Evolutionary conservation across 1,140 invertebrate species (phyloP).

Genomic region (Euborellia annulipes): DNA sequence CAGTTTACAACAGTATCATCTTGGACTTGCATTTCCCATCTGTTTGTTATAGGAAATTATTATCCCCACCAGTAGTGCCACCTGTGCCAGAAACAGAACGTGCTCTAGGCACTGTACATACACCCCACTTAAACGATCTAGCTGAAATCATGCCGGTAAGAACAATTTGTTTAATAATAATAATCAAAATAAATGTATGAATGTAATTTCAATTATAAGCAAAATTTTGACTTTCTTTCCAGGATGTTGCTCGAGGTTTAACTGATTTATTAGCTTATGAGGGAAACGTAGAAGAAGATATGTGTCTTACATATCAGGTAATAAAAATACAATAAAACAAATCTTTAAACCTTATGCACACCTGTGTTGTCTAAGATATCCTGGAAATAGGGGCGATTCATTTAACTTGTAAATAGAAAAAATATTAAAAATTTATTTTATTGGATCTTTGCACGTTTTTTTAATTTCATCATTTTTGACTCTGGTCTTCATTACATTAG

Average conservation of each 20-base stretch:
- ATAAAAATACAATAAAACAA: slow-evolving; percentile 2
- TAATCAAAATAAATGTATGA: too few species aligned
- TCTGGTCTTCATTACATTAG: too few species aligned
- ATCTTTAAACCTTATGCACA: too few species aligned
- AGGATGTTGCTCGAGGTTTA: slow-evolving; percentile 44
- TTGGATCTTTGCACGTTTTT: too few species aligned
- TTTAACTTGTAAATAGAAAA: too few species aligned
- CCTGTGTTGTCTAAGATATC: too few species aligned
- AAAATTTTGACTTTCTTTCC: slow-evolving; percentile 11
- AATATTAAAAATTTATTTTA: too few species aligned
- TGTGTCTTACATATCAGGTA: slow-evolving; percentile 42
- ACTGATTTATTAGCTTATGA: slow-evolving; percentile 43
- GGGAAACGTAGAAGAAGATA: slow-evolving; percentile 50
- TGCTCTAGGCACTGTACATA: slow-evolving; percentile 33
- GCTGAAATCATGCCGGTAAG: slow-evolving; percentile 43
- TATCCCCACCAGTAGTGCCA: slow-evolving; percentile 44
- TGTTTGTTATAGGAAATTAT: slow-evolving; percentile 44
- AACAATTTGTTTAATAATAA: too few species aligned
- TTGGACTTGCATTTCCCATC: slow-evolving; percentile 46
- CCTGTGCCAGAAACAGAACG: slow-evolving; percentile 25
- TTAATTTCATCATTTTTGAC: too few species aligned
- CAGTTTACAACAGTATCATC: slow-evolving; percentile 51
- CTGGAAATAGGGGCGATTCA: too few species aligned
- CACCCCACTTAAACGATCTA: slow-evolving; percentile 36
- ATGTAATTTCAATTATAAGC: slow-evolving; percentile 8